Evolutionary conservation across 2,113 vertebrate species (phyloP).

Genomic region (Syngnathoides biaculeatus): DNA sequence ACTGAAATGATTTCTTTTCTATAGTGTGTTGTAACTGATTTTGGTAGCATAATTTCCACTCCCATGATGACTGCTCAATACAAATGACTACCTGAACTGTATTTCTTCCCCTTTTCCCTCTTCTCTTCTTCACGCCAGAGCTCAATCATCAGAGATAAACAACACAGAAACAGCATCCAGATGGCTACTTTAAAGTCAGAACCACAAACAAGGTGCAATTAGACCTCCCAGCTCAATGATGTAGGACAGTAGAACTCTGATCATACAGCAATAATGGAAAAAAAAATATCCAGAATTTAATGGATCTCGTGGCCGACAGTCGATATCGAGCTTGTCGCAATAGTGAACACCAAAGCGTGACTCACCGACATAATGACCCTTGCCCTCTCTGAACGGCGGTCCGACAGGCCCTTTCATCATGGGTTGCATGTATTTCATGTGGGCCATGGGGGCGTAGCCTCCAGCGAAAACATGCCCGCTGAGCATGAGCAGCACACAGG

Average conservation of each 20-base stretch:
- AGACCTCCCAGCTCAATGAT: not conserved
- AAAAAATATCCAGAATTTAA: not conserved
- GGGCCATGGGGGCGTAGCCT: slow-evolving; percentile 80
- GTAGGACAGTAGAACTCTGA: not conserved
- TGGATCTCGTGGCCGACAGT: not conserved
- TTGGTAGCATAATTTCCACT: not conserved
- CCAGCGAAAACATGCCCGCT: slow-evolving; percentile 69
- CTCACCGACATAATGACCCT: slow-evolving; percentile 97
- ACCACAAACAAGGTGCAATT: not conserved
- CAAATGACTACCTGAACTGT: not conserved
- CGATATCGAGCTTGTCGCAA: not conserved
- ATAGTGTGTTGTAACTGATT: not conserved
- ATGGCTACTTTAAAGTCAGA: not conserved
- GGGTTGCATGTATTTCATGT: slow-evolving; percentile 94
- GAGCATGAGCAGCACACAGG: slow-evolving; percentile 73
- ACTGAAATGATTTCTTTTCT: not conserved
- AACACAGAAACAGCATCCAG: not conserved
- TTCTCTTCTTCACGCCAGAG: not conserved
- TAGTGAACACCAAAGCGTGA: slow-evolving; percentile 9
- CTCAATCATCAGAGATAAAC: not conserved
- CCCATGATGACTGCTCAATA: not conserved
- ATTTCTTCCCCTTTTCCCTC: not conserved
- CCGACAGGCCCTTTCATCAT: slow-evolving; percentile 97
- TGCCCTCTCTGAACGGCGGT: slow-evolving; percentile 96
- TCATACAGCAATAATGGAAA: not conserved